Evolutionary conservation across 35 echinoderm and acorn worm species (phyloP).

Genomic region (Ophioderma brevispina): DNA sequence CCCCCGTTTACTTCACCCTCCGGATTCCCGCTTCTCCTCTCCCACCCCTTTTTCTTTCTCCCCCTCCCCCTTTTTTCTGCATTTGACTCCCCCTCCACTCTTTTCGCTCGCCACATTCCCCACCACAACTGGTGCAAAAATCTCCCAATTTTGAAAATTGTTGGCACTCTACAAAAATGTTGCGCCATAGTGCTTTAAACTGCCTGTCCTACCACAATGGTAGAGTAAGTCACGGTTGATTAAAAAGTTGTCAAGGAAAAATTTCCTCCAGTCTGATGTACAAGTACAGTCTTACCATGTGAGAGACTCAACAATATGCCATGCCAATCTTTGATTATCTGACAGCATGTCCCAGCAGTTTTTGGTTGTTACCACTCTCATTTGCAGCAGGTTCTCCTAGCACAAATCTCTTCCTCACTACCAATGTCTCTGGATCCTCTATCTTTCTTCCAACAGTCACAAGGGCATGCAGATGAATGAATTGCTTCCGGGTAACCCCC

Average conservation of each 20-base stretch:
- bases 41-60: too few species aligned
- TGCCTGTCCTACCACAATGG: not conserved
- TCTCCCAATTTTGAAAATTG: too few species aligned
- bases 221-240: not conserved
- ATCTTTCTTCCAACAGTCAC: conserved; percentile 42
- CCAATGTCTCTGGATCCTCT: conserved; percentile 28
- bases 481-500: conserved; percentile 15
- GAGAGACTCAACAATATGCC: conserved; percentile 43
- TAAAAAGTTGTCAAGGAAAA: not conserved
- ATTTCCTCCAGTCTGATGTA: not conserved
- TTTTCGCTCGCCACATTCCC: too few species aligned
- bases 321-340: conserved; percentile 27
- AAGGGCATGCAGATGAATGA: conserved; percentile 55
- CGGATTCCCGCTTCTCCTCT: too few species aligned
- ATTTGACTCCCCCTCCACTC: too few species aligned
- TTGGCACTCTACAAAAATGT: not conserved
- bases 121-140: too few species aligned
- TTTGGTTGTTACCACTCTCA: not conserved
- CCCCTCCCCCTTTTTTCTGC: too few species aligned
- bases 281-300: conserved; percentile 14
- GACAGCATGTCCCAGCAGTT: conserved; percentile 31
- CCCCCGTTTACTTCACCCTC: too few species aligned
- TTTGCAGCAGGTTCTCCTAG: conserved; percentile 44
- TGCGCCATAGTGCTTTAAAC: not conserved
- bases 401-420: conserved; percentile 65